Evolutionary conservation across 2,113 vertebrate species (phyloP).

Genomic region (Vombatus ursinus): DNA sequence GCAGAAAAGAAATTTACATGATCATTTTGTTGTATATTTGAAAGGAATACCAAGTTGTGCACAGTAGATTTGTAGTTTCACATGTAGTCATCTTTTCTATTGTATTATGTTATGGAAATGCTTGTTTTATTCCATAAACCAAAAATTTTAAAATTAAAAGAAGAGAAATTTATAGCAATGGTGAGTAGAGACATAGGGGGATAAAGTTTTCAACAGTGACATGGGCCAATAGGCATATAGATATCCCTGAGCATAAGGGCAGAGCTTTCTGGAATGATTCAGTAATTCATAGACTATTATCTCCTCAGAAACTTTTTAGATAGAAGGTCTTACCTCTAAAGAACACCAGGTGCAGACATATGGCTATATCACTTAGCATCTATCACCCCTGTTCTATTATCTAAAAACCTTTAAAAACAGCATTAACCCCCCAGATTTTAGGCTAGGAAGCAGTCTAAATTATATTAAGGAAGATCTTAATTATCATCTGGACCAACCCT

Average conservation of each 20-base stretch:
- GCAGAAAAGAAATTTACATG: no score
- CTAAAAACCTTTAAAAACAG: neutral
- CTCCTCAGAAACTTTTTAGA: neutral
- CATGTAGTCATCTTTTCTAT: no score
- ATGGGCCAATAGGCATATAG: neutral
- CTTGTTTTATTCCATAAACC: no score
- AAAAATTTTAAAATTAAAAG: no score
- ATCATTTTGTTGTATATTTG: no score
- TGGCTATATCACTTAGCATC: neutral
- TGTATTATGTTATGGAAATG: no score
- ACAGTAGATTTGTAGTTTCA: no score
- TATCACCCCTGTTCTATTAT: neutral
- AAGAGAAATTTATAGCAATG: neutral
- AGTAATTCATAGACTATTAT: neutral
- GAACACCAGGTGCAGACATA: neutral
- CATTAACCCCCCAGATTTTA: neutral
- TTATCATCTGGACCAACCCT: neutral
- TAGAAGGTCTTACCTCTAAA: neutral
- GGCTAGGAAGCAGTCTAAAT: neutral
- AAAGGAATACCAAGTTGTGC: no score
- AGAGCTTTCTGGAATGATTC: neutral
- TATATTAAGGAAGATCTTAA: neutral
- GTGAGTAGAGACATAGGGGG: neutral
- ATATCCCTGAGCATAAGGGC: neutral
- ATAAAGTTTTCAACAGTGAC: neutral